Evolutionary conservation across 2,797 vertebrate genomes (phyloP).

Genomic region (Pterois miles): DNA sequence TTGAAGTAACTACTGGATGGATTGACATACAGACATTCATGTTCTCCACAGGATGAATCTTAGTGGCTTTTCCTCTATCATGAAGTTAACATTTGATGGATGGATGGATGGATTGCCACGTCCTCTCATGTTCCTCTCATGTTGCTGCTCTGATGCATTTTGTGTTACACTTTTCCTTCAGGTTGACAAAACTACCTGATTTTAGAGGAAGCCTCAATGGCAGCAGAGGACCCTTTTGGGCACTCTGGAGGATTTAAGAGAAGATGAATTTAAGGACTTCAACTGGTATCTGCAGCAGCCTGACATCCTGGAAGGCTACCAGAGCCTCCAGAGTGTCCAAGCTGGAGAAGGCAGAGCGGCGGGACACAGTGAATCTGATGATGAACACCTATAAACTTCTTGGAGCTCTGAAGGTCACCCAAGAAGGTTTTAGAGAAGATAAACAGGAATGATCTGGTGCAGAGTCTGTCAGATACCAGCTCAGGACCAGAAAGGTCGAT

Average conservation of each 20-base stretch:
- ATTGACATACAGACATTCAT: too few relatives aligned
- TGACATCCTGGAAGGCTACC: not conserved
- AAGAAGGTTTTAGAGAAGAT: not conserved
- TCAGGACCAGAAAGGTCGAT: constrained; percentile 6
- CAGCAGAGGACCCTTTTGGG: not conserved
- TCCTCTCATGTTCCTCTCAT: too few relatives aligned
- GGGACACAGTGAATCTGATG: not conserved
- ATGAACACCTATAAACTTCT: not conserved
- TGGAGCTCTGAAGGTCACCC: not conserved
- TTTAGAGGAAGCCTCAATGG: not conserved
- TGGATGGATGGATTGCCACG: too few relatives aligned
- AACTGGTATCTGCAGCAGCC: not conserved
- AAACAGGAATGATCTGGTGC: not conserved
- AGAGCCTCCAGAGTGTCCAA: not conserved
- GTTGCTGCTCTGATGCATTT: not conserved
- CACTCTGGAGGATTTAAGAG: not conserved
- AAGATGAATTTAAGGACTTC: not conserved
- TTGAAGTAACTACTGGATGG: not conserved
- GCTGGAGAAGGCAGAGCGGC: not conserved
- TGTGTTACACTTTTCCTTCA: not conserved
- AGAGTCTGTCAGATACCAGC: not conserved
- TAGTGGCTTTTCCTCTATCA: too few relatives aligned
- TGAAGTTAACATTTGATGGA: too few relatives aligned
- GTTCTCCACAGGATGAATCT: too few relatives aligned
- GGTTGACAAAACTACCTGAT: not conserved